Percentiles rank a stretch among this genome's conserved stretches.
These are phyloP conservation scores for Brachyptera putata DNA, from an alignment of 2,888 invertebrate genomes.

Conservation along the genomic window DNA sequence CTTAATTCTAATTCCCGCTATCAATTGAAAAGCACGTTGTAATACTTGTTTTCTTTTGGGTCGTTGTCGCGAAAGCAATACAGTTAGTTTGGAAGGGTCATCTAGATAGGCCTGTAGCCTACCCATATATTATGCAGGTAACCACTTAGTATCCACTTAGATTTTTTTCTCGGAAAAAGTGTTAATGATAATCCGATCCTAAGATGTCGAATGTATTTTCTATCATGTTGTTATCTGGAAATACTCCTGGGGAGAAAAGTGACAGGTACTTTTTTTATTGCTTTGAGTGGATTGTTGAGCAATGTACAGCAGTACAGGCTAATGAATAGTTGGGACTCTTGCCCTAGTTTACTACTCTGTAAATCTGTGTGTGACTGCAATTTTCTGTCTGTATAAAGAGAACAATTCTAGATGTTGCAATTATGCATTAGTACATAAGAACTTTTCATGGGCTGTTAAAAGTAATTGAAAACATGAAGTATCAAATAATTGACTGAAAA, in stretches of 20 bases:
- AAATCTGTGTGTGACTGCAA: conserved; percentile 36
- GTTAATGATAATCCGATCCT: no score
- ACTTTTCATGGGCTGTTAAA: conserved; percentile 38
- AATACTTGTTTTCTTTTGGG: conserved; percentile 20
- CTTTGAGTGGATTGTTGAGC: conserved; percentile 32
- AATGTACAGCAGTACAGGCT: no score
- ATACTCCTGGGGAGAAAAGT: conserved; percentile 32
- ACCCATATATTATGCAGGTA: no score
- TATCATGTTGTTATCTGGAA: conserved; percentile 32
- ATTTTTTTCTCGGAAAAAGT: conserved; percentile 32
- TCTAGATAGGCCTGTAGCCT: conserved; percentile 20
- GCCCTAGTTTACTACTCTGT: conserved; percentile 36
- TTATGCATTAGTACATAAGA: conserved; percentile 40
- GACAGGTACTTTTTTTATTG: conserved; percentile 24
- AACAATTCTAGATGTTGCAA: conserved; percentile 39
- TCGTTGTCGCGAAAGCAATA: conserved; percentile 29
- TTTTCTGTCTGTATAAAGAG: conserved; percentile 34
- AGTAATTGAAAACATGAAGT: conserved; percentile 33
- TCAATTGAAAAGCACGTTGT: conserved; percentile 2
- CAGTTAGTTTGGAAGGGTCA: conserved; percentile 23
- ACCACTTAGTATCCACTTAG: conserved; percentile 32
- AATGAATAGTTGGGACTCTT: conserved; percentile 9
- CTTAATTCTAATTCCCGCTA: conserved; percentile 22
- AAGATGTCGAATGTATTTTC: conserved; percentile 35
- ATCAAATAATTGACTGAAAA: conserved; percentile 34